phyloP scores from a whole-genome alignment of 2,888 invertebrate genomes.

The Parnassius glacialis region DNA sequence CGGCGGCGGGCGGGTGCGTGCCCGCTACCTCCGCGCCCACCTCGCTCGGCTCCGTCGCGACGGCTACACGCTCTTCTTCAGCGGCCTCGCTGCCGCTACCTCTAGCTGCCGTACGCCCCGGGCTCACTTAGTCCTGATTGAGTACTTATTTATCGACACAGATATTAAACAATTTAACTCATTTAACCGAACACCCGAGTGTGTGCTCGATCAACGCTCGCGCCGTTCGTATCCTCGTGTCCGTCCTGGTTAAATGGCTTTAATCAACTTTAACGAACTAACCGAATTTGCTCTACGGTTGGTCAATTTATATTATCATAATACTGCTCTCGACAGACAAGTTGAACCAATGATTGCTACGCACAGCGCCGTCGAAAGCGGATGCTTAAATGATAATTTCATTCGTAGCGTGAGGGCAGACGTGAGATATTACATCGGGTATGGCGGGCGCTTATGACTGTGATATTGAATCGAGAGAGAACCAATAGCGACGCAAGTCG shows the following conservation, averaged over 20 bases:
- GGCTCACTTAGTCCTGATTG: conserved; percentile 44
- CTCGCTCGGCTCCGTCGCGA: conserved; percentile 74
- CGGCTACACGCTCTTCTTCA: conserved; percentile 32
- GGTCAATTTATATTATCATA: conserved; percentile 82
- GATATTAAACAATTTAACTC: conserved; percentile 77
- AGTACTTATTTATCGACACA: conserved; percentile 51
- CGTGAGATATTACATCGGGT: conserved; percentile 48
- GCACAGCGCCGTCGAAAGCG: conserved; percentile 41
- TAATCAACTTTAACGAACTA: conserved; percentile 82
- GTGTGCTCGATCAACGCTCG: conserved; percentile 61
- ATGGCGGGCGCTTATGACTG: conserved; percentile 57
- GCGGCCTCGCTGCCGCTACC: conserved; percentile 42
- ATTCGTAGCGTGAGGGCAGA: conserved; percentile 49
- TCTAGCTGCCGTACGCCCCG: conserved; percentile 34
- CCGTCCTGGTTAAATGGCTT: conserved; percentile 80
- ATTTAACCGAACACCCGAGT: conserved; percentile 65
- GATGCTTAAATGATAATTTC: conserved; percentile 48
- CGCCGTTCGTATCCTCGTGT: conserved; percentile 75
- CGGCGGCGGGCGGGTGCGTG: conserved; percentile 70
- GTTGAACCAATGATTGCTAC: conserved; percentile 62
- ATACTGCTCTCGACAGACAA: conserved; percentile 53
- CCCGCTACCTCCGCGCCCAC: conserved; percentile 74
- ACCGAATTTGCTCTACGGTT: conserved; percentile 79
- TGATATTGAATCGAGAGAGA: conserved; percentile 33
- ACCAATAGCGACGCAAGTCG: conserved; percentile 51